phyloP scores from a whole-genome alignment of 1,140 invertebrate species.

The Heterodera carotae region DNA sequence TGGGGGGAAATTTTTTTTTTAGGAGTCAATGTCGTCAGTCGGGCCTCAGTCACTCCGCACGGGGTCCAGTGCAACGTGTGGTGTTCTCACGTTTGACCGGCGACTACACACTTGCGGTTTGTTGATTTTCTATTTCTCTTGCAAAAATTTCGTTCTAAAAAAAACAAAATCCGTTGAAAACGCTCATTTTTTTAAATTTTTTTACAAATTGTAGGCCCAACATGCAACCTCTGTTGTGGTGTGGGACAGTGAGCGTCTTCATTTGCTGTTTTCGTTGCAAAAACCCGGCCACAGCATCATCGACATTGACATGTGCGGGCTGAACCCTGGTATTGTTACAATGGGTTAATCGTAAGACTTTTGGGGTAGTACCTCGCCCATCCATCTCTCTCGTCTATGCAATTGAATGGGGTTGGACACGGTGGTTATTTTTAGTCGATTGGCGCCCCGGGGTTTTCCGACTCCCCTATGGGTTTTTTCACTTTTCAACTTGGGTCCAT shows the following conservation, averaged over 20 bases:
- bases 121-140: no score
- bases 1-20: neutral
- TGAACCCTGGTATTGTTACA: slow-evolving; percentile 44
- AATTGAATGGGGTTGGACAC: no score
- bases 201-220: slow-evolving; percentile 17
- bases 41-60: slow-evolving; percentile 37
- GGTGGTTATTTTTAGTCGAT: no score
- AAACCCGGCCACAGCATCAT: slow-evolving; percentile 41
- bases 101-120: slow-evolving; percentile 59
- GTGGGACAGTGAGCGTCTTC: slow-evolving; percentile 58
- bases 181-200: neutral
- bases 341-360: no score
- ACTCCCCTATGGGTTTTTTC: no score
- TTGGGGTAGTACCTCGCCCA: no score
- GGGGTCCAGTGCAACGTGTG: slow-evolving; percentile 37
- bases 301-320: slow-evolving; percentile 62
- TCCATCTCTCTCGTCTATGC: no score
- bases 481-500: no score
- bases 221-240: slow-evolving; percentile 55
- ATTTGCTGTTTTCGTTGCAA: slow-evolving; percentile 48
- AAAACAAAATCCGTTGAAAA: no score
- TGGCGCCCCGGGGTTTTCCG: no score
- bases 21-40: slow-evolving; percentile 48
- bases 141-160: no score
- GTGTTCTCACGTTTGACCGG: slow-evolving; percentile 57